Percentiles rank a stretch among this genome's conserved stretches.
These are phyloP conservation scores for Ammodytes marinus DNA, from an alignment of 2,113 vertebrate genomes.

Conservation along the genomic window DNA sequence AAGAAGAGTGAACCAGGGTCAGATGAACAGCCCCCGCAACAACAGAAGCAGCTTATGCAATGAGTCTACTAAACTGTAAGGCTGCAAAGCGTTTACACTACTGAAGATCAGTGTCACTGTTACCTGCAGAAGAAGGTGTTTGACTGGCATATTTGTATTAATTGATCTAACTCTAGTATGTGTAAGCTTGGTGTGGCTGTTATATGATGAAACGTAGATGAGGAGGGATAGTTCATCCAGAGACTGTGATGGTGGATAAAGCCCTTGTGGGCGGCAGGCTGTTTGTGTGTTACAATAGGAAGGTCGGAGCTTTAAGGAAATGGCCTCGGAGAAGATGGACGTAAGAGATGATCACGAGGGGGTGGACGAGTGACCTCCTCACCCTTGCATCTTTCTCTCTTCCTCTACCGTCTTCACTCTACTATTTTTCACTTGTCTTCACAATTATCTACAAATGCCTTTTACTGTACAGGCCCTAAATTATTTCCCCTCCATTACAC, in stretches of 20 bases:
- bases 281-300: conserved; percentile 78
- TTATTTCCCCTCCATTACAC: conserved; percentile 9
- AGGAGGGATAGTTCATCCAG: conserved; percentile 28
- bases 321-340: conserved; percentile 68
- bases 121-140: conserved; percentile 9
- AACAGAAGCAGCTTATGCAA: conserved; percentile 29
- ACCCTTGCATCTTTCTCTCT: conserved; percentile 49
- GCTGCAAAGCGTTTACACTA: neutral
- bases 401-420: conserved; percentile 27
- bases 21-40: conserved; percentile 25
- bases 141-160: conserved; percentile 1
- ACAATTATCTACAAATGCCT: conserved; percentile 32
- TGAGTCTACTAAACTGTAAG: neutral
- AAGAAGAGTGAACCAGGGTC: conserved; percentile 13
- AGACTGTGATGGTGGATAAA: conserved; percentile 41
- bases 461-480: neutral
- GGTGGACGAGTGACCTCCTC: conserved; percentile 64
- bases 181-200: neutral
- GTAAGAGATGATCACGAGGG: conserved; percentile 72
- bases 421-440: conserved; percentile 26
- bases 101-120: neutral
- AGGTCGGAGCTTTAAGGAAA: conserved; percentile 75
- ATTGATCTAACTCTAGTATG: neutral
- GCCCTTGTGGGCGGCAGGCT: conserved; percentile 66
- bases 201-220: conserved; percentile 18